Evolutionary conservation across 2,113 vertebrate species (phyloP), one percentile per base, ranked within the genome.

Genomic region (Phyllopteryx taeniolatus): DNA sequence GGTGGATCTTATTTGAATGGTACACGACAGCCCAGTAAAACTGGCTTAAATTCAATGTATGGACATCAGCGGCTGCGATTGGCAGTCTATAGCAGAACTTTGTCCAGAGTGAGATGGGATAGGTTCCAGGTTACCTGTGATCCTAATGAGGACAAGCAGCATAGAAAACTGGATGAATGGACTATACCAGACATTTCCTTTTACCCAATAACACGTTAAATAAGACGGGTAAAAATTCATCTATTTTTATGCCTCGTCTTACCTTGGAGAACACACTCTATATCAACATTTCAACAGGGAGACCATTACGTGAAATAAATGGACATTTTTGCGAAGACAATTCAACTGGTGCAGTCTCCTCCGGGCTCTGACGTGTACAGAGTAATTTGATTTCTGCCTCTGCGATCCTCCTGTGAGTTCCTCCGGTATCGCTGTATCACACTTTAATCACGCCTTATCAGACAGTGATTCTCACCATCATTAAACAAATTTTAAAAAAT

Each of bases 361-460:
- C 39, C 10, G 12, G 62, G 62, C 62, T 64, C 62, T 64, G 62
- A 64, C 62, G 43, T 64, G 62, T 64, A 64, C 39, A 4, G n/a
- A 64, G 62, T 64, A 64, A 64, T 64, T 64, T 64, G 62, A 64
- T 64, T 64, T 44, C 42, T 43, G 62, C 39, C 31, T 11, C 42
- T 22, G 2, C n/a, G 19, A 64, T 64, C 42, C 62, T 64, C 39
- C 62, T 44, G 62, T 64, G 62, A 64, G n/a, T 64, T 43, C 62
- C 19, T 39, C 35, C 35, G 12, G 15, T 63, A 63, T 63, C 61
- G 35, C 61, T 20, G 62, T n/a, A 64, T 22, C 39, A 43, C 39
- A 64, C 62, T 64, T 64, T 64, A 64, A 64, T 64, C 62, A 64
- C 62, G 42, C 10, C 39, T 64, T 44, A 64, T 44, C 42, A 12